Evolutionary conservation across 2,888 invertebrate species (phyloP), one percentile per base, ranked within the genome.

Genomic region (Diaprepes abbreviatus): DNA sequence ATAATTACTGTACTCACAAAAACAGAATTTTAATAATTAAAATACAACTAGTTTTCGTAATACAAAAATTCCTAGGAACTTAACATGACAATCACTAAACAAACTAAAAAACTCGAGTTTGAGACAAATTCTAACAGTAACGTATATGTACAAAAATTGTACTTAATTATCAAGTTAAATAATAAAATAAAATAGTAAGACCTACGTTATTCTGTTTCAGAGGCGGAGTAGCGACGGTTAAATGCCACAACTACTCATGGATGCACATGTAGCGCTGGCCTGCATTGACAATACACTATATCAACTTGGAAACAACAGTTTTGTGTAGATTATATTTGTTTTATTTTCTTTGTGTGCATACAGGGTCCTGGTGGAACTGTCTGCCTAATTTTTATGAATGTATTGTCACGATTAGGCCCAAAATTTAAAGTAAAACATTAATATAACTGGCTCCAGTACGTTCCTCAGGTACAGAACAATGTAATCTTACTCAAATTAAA

Each of bases 51-150:
- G 2, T 38, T 14, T 14, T 38, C n/a, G 10, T 14, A 3, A 38
- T 16, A 38, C 16, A 5, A 3, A 6, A 48, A 24, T 48, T 10
- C 24, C 48, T 48, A 48, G 48, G 48, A 48, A 48, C 48, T 48
- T 48, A 48, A 48, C 7, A 12, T 10, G 12, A 17, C 24, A 21
- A 48, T 24, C 24, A 48, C 48, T 48, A 48, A 48, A 6, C 4
- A 40, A 19, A 12, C 3, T 16, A 38, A 38, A 38, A 16, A 38
- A 7, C n/a, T n/a, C n/a, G n/a, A n/a, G n/a, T n/a, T n/a, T n/a
- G n/a, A n/a, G n/a, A 35, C n/a, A 35, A 35, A 4, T 35, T 3
- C 35, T 35, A 10, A 35, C 5, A 1, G 9, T 35, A 10, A 35
- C 10, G 35, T 35, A 5, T 38, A 16, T 38, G 38, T 38, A 38